Conservation (phyloP, 2,113 vertebrate genomes). For the Abramis brama region DNA sequence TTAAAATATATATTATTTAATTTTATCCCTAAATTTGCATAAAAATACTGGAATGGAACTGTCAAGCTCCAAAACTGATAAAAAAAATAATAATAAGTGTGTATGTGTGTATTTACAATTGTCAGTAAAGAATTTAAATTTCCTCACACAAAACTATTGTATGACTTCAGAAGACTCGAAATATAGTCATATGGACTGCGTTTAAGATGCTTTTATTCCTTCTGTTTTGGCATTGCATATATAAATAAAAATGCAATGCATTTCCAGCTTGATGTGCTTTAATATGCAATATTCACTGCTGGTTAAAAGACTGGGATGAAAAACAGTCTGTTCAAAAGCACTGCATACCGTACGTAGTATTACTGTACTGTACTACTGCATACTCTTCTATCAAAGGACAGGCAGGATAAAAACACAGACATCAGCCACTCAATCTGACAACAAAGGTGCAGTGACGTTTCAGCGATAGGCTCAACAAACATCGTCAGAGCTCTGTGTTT, state of each 20-base stretch:
- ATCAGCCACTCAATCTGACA: conserved; percentile 36
- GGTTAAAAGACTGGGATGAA: background rate
- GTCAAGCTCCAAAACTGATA: no score
- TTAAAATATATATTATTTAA: background rate
- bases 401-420: conserved; percentile 31
- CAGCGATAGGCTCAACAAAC: conserved; percentile 45
- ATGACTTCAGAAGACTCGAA: background rate
- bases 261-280: background rate
- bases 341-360: background rate
- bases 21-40: background rate
- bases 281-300: background rate
- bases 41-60: background rate
- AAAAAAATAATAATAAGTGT: no score
- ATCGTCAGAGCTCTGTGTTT: conserved; percentile 35
- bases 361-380: background rate
- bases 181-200: background rate
- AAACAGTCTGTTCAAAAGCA: background rate
- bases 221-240: background rate
- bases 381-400: conserved; percentile 35
- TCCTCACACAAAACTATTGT: no score
- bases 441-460: conserved; percentile 48
- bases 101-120: no score
- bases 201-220: background rate
- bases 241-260: background rate
- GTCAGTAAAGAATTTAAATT: no score